Evolutionary conservation across 2,113 vertebrate species (phyloP), one percentile per base, ranked within the genome.

Genomic region (Pelodiscus sinensis): DNA sequence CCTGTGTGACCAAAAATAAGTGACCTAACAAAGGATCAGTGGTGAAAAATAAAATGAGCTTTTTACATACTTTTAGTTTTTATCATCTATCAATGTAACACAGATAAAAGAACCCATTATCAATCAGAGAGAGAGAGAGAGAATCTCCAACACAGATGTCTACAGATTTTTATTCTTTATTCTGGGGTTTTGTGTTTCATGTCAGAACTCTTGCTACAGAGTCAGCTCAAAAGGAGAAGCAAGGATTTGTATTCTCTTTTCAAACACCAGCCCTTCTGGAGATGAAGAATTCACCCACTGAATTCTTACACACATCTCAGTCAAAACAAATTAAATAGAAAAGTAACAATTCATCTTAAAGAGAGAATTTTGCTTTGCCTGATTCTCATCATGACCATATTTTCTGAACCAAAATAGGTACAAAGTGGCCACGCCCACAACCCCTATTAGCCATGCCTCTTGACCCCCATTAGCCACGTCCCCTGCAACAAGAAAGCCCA

Each of bases 191-290:
- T 78, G 1, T 0, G 11, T 51, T 44, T n/a, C n/a, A n/a, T 19
- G 85, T 81, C 68, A 79, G 89, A 77, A 85, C 68, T 86, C 84
- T 68, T 82, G 88, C 86, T 91, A 84, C 31, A 68, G 44, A 86
- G 89, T n/a, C 91, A 85, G 79, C 68, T 29, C 22, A 77, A 82
- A 60, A 93, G 86, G 83, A 89, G 75, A 79, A 81, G 75, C 71
- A 81, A 0, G 0, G 58, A 9, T 82, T 93, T 93, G 50, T 38
- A 54, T 31, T 35, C 31, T 15, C 56, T 25, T 27, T 82, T 54
- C 86, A 73, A 44, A 84, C 77, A 75, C 81, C 84, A 91, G 82
- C 81, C 75, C 68, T 65, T 55, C 54, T 55, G 9, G 22, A 71
- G 65, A 21, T 71, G 31, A 71, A 71, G 65, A 16, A 71, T 35